Evolutionary conservation across 2,797 vertebrate genomes (phyloP).

Genomic region (Cyclopterus lumpus): DNA sequence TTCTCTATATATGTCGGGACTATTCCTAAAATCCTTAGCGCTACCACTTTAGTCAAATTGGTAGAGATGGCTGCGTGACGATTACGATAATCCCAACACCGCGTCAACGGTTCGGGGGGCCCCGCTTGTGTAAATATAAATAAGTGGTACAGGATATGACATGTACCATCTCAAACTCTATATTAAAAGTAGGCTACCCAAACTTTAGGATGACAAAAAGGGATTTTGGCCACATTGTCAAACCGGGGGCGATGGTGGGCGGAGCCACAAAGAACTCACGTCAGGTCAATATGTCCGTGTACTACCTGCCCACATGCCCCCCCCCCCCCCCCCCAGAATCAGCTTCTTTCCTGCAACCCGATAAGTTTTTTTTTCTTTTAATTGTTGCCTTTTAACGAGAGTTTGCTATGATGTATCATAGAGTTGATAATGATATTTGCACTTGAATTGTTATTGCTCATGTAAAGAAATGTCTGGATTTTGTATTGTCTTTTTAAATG

Average conservation of each 20-base stretch:
- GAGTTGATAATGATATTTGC: slow-evolving; percentile 97
- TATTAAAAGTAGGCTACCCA: background rate
- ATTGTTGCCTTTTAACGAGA: slow-evolving; percentile 78
- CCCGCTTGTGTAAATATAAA: slow-evolving; percentile 70
- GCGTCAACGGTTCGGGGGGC: background rate
- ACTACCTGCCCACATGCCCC: background rate
- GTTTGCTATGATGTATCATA: slow-evolving; percentile 88
- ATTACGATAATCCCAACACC: slow-evolving; percentile 8
- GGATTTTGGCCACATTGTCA: slow-evolving; percentile 49
- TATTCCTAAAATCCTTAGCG: background rate
- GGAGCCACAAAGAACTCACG: slow-evolving; percentile 18
- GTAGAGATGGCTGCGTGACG: slow-evolving; percentile 16
- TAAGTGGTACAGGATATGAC: background rate
- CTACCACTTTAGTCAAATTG: slow-evolving; percentile 10
- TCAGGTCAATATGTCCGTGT: slow-evolving; percentile 13
- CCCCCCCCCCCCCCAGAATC: slow-evolving; percentile 34
- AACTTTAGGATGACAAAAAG: slow-evolving; percentile 52
- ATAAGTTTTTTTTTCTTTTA: slow-evolving; percentile 33
- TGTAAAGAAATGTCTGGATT: slow-evolving; percentile 98
- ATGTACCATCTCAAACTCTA: background rate
- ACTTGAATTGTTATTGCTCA: slow-evolving; percentile 97
- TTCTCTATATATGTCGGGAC: background rate
- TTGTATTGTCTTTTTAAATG: slow-evolving; percentile 96
- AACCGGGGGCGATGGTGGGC: slow-evolving; percentile 43
- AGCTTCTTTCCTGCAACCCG: slow-evolving; percentile 67